phyloP scores from a whole-genome alignment of 2,113 vertebrate genomes.

The Micromys minutus region DNA sequence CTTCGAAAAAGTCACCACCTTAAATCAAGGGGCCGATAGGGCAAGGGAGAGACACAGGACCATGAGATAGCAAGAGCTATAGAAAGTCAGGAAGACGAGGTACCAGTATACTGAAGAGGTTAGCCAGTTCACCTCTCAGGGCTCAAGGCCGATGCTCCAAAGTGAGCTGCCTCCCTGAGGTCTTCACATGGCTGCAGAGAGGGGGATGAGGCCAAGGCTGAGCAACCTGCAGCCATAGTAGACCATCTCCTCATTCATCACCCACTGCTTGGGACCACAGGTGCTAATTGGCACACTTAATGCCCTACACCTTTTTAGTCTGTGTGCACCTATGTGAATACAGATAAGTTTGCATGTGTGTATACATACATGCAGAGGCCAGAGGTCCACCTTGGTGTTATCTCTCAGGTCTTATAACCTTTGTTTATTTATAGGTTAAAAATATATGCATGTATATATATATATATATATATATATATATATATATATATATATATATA shows the following conservation, averaged over 20 bases:
- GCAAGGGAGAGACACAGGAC: conserved; percentile 35
- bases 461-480: too few species aligned
- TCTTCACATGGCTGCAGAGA: not conserved
- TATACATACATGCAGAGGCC: not conserved
- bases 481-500: too few species aligned
- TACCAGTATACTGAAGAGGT: rapidly evolving
- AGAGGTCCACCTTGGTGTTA: not conserved
- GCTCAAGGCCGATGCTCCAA: not conserved
- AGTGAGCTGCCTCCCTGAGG: not conserved
- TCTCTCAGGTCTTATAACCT: not conserved
- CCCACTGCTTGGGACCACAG: not conserved
- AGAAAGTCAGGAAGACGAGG: conserved; percentile 29
- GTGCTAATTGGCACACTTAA: not conserved
- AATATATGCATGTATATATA: too few species aligned
- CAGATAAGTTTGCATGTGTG: too few species aligned
- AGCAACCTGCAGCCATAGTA: rapidly evolving
- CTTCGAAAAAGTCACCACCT: conserved; percentile 65
- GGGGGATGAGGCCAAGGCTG: not conserved
- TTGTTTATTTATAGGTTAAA: not conserved
- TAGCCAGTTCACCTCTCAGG: rapidly evolving
- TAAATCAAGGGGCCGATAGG: conserved; percentile 72
- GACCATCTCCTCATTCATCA: not conserved
- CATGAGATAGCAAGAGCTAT: not conserved
- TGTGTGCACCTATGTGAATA: not conserved
- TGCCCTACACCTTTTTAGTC: not conserved